A percentile compares a stretch with the other conserved stretches of the same genome.
Evolutionary conservation across 2,797 vertebrate species (phyloP).

Genomic region (Macropus fuliginosus): DNA sequence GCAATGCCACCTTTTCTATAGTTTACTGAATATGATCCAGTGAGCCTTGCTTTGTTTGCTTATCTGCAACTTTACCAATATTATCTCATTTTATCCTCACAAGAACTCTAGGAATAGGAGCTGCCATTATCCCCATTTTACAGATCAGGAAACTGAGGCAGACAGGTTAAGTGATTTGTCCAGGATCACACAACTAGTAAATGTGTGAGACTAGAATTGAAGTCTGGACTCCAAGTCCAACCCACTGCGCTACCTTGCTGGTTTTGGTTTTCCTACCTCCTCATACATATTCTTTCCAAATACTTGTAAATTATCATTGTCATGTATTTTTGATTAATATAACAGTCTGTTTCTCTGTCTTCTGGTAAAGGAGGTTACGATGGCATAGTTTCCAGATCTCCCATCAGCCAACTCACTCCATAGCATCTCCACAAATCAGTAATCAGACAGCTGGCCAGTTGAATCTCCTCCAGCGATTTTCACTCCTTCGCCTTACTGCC

Average conservation of each 20-base stretch:
- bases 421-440: constrained; percentile 93
- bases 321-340: background rate
- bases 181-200: background rate
- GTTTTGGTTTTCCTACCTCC: background rate
- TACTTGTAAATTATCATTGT: background rate
- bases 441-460: constrained; percentile 95
- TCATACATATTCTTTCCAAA: background rate
- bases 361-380: constrained; percentile 88
- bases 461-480: constrained; percentile 96
- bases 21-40: background rate
- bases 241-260: background rate
- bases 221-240: background rate
- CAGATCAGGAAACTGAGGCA: background rate
- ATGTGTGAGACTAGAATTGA: background rate
- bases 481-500: constrained; percentile 95
- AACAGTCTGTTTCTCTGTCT: constrained; percentile 55
- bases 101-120: background rate
- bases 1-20: background rate
- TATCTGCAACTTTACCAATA: background rate
- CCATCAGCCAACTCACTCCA: constrained; percentile 90
- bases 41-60: background rate
- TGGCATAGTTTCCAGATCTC: constrained; percentile 98
- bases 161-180: background rate
- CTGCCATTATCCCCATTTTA: background rate
- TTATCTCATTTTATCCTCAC: background rate